Evolutionary conservation across 2,797 vertebrate species (phyloP).

Genomic region (Acanthurus tractus): DNA sequence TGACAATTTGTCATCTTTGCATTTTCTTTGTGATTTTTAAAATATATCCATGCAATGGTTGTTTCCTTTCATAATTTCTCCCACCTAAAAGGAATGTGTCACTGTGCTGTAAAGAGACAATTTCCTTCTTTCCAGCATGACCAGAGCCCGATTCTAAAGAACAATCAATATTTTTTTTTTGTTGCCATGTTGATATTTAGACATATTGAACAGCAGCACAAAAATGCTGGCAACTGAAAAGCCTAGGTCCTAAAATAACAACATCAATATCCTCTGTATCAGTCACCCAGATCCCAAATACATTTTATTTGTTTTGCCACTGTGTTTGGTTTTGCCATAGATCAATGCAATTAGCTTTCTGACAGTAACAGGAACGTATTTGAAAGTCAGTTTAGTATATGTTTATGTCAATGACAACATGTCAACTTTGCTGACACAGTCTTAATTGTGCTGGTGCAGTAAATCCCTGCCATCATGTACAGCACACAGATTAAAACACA

Average conservation of each 20-base stretch:
- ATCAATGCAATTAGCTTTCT: conserved; percentile 46
- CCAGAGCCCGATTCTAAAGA: neutral
- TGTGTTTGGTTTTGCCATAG: neutral
- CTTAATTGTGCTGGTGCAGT: conserved; percentile 62
- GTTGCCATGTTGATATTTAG: neutral
- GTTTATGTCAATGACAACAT: conserved; percentile 58
- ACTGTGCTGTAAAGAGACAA: neutral
- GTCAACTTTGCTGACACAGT: conserved; percentile 47
- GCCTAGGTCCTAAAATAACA: conserved; percentile 3
- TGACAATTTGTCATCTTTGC: neutral
- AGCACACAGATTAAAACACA: conserved; percentile 61
- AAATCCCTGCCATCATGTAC: conserved; percentile 55
- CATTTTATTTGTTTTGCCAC: conserved; percentile 10
- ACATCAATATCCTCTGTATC: neutral
- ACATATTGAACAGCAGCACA: conserved; percentile 9
- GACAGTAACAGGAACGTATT: conserved; percentile 49
- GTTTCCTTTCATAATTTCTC: neutral
- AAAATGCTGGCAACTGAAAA: neutral
- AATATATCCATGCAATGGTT: neutral
- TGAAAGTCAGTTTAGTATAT: conserved; percentile 48
- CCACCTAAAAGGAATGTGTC: neutral
- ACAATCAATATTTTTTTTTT: neutral
- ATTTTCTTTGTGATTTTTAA: neutral
- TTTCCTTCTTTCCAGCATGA: neutral
- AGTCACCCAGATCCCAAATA: neutral